Percentiles rank a stretch among this genome's conserved stretches.
These are phyloP conservation scores for Tinamus major DNA, from an alignment of 2,797 vertebrate species.

Conservation along the genomic window DNA sequence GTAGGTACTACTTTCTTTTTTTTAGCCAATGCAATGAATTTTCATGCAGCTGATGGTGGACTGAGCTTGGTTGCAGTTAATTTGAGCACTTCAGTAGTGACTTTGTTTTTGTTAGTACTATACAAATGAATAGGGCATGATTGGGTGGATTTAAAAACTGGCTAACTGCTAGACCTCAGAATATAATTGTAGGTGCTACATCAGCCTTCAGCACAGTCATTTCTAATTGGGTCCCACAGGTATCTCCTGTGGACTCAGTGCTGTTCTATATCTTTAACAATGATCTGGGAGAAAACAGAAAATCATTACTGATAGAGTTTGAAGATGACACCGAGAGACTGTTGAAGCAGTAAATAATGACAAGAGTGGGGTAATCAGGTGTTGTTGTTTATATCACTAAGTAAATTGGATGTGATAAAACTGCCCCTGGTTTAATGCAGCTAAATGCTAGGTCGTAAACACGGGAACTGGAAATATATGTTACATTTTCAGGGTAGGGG, in stretches of 20 bases:
- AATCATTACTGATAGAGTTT: slow-evolving; percentile 68
- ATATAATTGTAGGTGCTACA: neutral
- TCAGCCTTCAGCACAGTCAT: neutral
- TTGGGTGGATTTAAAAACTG: slow-evolving; percentile 5
- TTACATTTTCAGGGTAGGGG: neutral
- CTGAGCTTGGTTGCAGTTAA: neutral
- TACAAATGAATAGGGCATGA: neutral
- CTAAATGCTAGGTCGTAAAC: slow-evolving; percentile 44
- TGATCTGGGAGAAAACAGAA: slow-evolving; percentile 52
- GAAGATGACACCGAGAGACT: slow-evolving; percentile 44
- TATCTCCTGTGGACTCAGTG: neutral
- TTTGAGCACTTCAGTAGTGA: neutral
- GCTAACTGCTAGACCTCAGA: neutral
- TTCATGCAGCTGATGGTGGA: neutral
- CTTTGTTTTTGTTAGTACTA: neutral
- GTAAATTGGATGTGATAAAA: slow-evolving; percentile 60
- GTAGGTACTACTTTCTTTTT: neutral
- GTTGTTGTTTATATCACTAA: slow-evolving; percentile 47
- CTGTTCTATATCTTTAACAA: neutral
- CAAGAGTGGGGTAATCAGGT: slow-evolving; percentile 21
- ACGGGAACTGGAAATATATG: neutral
- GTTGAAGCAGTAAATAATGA: slow-evolving; percentile 50
- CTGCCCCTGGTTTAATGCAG: slow-evolving; percentile 17
- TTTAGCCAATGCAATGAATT: too few relatives aligned
- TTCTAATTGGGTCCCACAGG: slow-evolving; percentile 64